Conservation (phyloP, 2,113 vertebrate genomes). For the Cynocephalus volans region DNA sequence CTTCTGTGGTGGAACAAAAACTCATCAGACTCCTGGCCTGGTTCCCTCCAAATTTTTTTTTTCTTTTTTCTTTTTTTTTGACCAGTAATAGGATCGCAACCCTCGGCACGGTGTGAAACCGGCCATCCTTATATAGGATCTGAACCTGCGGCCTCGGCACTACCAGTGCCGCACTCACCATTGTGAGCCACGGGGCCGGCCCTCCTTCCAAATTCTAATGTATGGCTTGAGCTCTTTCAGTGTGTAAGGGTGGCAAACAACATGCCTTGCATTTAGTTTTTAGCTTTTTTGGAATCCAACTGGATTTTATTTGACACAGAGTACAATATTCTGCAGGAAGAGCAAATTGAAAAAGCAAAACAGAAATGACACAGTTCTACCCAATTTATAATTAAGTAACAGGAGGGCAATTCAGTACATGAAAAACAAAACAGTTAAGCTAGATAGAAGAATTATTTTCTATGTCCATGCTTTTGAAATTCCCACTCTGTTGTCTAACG, state of each 20-base stretch:
- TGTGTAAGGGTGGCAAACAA: not conserved
- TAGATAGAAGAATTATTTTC: conserved; percentile 77
- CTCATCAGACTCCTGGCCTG: not conserved
- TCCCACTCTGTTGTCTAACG: conserved; percentile 99
- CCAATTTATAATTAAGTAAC: conserved; percentile 83
- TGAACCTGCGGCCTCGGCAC: too few relatives aligned
- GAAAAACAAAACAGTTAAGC: conserved; percentile 77
- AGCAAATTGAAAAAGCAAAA: conserved; percentile 78
- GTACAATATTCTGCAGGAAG: conserved; percentile 80
- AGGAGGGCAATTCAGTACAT: conserved; percentile 77
- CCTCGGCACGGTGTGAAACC: too few relatives aligned
- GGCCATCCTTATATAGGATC: too few relatives aligned
- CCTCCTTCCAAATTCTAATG: not conserved
- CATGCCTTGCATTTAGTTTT: conserved; percentile 22
- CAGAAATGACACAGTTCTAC: conserved; percentile 72
- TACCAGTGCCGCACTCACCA: too few relatives aligned
- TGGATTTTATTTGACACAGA: conserved; percentile 87
- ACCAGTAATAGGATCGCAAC: too few relatives aligned
- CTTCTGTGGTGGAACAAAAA: not conserved
- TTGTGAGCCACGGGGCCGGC: too few relatives aligned
- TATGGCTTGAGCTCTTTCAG: not conserved
- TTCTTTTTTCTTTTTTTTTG: too few relatives aligned
- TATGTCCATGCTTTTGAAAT: conserved; percentile 98
- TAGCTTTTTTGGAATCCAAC: conserved; percentile 76
- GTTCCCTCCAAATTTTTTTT: not conserved